Evolutionary conservation across 1,140 invertebrate species (phyloP), one percentile per base, ranked within the genome.

Genomic region (Ditylenchus dipsaci): DNA sequence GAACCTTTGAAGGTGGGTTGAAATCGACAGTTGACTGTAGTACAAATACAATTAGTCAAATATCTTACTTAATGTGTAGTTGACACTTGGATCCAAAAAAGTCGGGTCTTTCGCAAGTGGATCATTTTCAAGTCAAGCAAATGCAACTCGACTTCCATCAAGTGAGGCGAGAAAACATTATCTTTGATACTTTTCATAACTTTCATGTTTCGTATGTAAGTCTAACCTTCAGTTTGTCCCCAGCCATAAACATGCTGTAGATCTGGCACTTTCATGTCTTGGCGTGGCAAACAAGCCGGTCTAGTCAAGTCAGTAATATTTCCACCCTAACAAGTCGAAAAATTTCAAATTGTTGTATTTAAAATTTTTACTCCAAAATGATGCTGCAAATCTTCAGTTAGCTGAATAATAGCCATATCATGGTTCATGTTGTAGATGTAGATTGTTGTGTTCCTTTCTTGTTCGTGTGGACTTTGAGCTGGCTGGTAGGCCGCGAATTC

Each of bases 171-270:
- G n/a, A 38, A 38, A 38, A 11, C 3, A 11, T 38, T 38, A 11
- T 38, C 33, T 38, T 38, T 38, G 11, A 38, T n/a, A n/a, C n/a
- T n/a, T n/a, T n/a, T n/a, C n/a, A n/a, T n/a, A n/a, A n/a, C n/a
- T n/a, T n/a, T n/a, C n/a, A n/a, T n/a, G n/a, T n/a, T n/a, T n/a
- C n/a, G n/a, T n/a, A n/a, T n/a, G n/a, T n/a, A n/a, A n/a, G n/a
- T n/a, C n/a, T n/a, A 53, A 53, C 49, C 49, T 53, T 53, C 49
- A 21, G 49, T 53, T 21, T 3, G 3, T 53, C 49, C 49, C 49
- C 49, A 53, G 49, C 49, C 49, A 53, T 53, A 53, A 53, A 53
- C 49, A 53, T 53, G 49, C n/a, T 53, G n/a, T 3, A 53, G n/a
- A 17, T 53, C 49, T 26, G 49, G 49, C n/a, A 53, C 15, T 26